Percentiles rank a stretch among this genome's conserved stretches.
Evolutionary conservation across 2,888 invertebrate genomes (phyloP).

Genomic region (Panopea generosa): DNA sequence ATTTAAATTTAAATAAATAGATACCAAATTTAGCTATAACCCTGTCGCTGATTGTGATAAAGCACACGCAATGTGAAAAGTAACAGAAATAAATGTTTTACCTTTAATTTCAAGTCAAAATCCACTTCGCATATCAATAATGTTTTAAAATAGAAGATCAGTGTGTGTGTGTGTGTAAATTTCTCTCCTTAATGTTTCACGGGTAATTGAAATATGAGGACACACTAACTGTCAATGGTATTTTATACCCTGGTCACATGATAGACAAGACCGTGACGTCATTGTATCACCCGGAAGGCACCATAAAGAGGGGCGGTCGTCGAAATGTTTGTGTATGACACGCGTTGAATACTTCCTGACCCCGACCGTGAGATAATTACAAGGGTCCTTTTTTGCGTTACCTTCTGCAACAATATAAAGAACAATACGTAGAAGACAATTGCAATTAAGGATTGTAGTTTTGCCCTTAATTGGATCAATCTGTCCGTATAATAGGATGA

Average conservation of each 20-base stretch:
- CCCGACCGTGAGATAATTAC: too few species aligned
- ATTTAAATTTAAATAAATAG: too few species aligned
- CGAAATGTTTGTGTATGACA: conserved; percentile 46
- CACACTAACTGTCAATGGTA: not conserved
- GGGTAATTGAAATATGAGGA: too few species aligned
- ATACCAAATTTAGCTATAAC: too few species aligned
- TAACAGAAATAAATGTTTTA: too few species aligned
- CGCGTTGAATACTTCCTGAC: conserved; percentile 42
- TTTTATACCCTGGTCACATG: conserved; percentile 58
- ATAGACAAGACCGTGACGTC: conserved; percentile 41
- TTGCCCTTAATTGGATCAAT: conserved; percentile 14
- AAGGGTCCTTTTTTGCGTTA: conserved; percentile 1
- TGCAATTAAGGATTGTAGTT: conserved; percentile 31
- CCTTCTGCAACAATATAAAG: not conserved
- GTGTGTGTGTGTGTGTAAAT: too few species aligned
- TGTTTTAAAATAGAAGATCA: too few species aligned
- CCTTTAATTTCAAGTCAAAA: too few species aligned
- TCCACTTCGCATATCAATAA: too few species aligned
- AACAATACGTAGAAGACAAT: conserved; percentile 19
- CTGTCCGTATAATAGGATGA: conserved; percentile 8
- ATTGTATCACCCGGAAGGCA: conserved; percentile 4
- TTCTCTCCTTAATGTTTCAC: too few species aligned
- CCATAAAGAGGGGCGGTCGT: conserved; percentile 15
- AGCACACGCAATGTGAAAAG: too few species aligned
- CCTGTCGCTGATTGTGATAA: too few species aligned